These are phyloP conservation scores for Erannis defoliaria DNA, from an alignment of 2,888 invertebrate species.

Conservation along the genomic window DNA sequence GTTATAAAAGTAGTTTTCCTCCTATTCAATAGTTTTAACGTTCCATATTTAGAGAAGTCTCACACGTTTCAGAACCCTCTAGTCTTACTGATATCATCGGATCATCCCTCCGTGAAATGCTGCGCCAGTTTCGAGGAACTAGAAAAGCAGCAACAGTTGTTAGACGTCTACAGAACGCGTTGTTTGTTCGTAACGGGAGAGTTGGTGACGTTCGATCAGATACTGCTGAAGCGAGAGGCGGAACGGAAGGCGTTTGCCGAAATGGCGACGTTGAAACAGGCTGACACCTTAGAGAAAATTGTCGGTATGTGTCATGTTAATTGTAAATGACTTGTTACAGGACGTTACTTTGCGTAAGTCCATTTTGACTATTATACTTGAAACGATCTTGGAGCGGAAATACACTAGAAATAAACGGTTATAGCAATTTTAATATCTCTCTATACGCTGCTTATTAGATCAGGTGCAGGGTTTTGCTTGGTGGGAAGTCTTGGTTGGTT, in stretches of 20 bases:
- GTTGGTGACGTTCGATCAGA: conserved; percentile 79
- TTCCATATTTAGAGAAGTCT: background rate
- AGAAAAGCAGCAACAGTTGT: conserved; percentile 77
- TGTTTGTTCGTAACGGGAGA: conserved; percentile 84
- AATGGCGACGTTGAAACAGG: conserved; percentile 82
- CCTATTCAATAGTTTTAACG: too few species aligned
- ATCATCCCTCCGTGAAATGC: conserved; percentile 84
- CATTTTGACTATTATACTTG: too few species aligned
- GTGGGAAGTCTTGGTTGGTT: too few species aligned
- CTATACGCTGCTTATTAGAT: too few species aligned
- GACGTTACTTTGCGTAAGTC: too few species aligned
- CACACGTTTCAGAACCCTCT: conserved; percentile 77
- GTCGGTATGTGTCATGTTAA: conserved; percentile 58
- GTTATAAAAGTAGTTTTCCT: too few species aligned
- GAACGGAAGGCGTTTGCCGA: conserved; percentile 81
- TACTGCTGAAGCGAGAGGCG: conserved; percentile 78
- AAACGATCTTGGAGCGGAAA: too few species aligned
- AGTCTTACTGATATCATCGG: conserved; percentile 80
- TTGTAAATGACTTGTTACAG: too few species aligned
- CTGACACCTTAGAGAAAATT: conserved; percentile 82
- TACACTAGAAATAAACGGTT: too few species aligned
- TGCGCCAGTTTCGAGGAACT: conserved; percentile 83
- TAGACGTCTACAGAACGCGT: conserved; percentile 82
- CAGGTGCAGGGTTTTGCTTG: too few species aligned
- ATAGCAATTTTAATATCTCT: too few species aligned